Evolutionary conservation across 2,797 vertebrate species (phyloP), one percentile per base, ranked within the genome.

Genomic region (Rhabdophis nuchalis): DNA sequence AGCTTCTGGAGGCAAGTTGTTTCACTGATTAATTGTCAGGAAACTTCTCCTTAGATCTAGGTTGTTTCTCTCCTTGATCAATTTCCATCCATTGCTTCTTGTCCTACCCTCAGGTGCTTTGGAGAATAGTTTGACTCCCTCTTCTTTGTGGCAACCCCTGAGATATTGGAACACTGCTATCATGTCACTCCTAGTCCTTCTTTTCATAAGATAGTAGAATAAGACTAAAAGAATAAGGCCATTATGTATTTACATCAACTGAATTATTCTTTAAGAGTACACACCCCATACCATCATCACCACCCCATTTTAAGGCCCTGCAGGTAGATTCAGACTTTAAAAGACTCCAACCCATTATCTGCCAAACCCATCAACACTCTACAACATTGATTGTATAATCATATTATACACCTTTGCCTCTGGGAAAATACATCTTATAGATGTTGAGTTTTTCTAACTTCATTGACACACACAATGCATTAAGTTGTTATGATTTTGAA

Each of bases 381-480:
- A 85, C 72, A 92, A 41, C 85, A 85, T 68, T 41, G 12, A 82
- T 90, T 36, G 87, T 12, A 57, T 88, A 90, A 93, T 72, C 58
- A 90, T 90, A 46, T 41, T 85, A 36, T 64, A 85, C 52, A n/a
- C 20, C 36, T 11, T 32, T 93, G 91, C 93, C 93, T 90, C 91
- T 93, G 89, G 91, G 52, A 8, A 88, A 12, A n/a, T 50, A 89
- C 86, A 90, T 93, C 87, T 87, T 89, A 68, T 92, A 93, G 89
- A 95, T 91, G 90, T 94, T 86, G 46, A 88, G 93, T 95, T 94
- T 94, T 95, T 96, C 95, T 93, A 92, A 93, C 93, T 95, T 94
- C 89, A 94, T 85, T 95, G 96, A 95, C 96, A 96, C 94, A 92
- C 93, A 92, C 93, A 95, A 95, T 94, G 94, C 91, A 20, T 14